Conservation (phyloP, 1,140 invertebrate genomes). For the Drosophila nasuta region DNA sequence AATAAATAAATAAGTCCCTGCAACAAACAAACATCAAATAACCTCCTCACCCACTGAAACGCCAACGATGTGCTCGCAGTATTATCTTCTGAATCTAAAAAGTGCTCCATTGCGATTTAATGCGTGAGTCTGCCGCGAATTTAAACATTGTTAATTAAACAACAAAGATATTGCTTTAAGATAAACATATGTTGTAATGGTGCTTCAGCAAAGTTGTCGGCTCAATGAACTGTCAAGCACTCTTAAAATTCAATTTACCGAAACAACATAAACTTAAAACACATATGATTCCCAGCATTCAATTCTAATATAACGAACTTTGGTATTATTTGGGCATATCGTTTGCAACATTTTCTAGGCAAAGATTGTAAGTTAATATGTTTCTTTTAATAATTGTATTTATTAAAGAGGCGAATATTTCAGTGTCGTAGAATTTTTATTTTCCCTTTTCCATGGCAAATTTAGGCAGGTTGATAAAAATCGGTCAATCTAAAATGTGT, state of each 20-base stretch:
- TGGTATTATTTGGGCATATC: too few species aligned
- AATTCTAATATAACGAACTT: too few species aligned
- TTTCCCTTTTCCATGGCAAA: too few species aligned
- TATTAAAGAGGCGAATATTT: too few species aligned
- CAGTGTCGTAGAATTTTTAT: too few species aligned
- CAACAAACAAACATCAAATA: conserved; percentile 45
- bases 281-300: background rate
- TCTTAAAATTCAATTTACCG: conserved; percentile 4
- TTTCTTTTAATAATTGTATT: too few species aligned
- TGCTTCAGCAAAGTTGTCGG: conserved; percentile 6
- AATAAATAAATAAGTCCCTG: conserved; percentile 61
- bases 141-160: conserved; percentile 17
- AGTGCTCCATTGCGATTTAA: conserved; percentile 19
- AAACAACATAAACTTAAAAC: background rate
- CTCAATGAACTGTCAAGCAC: conserved; percentile 39
- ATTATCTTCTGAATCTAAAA: conserved; percentile 42
- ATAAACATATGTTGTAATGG: conserved; percentile 37
- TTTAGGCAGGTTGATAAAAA: too few species aligned
- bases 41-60: conserved; percentile 1
- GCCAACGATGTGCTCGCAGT: conserved; percentile 14
- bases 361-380: too few species aligned
- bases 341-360: too few species aligned
- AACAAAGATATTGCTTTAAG: conserved; percentile 1
- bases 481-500: too few species aligned
- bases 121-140: background rate